phyloP scores from a whole-genome alignment of 2,113 vertebrate genomes.

The Charina bottae region DNA sequence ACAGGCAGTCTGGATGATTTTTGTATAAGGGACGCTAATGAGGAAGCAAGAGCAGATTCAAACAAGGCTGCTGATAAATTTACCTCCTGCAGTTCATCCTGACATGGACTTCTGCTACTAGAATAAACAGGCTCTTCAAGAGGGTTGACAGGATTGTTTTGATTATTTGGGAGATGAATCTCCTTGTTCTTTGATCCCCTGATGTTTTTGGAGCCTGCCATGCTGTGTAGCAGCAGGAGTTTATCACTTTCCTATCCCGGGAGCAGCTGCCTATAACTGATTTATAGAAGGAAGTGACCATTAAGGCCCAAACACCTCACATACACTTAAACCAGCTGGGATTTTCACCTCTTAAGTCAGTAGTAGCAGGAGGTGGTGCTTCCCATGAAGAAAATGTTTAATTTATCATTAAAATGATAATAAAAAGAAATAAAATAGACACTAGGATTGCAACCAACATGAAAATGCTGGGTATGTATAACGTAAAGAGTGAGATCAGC shows the following conservation, averaged over 20 bases:
- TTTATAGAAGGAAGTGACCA: slow-evolving; percentile 76
- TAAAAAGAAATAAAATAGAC: background rate
- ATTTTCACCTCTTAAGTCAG: slow-evolving; percentile 50
- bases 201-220: slow-evolving; percentile 75
- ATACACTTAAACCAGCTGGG: slow-evolving; percentile 53
- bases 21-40: slow-evolving; percentile 46
- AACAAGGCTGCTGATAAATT: slow-evolving; percentile 55
- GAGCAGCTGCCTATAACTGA: slow-evolving; percentile 73
- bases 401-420: background rate
- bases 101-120: slow-evolving; percentile 67
- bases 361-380: background rate
- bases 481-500: background rate
- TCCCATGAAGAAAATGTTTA: background rate
- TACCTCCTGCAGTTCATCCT: slow-evolving; percentile 39
- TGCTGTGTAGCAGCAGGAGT: slow-evolving; percentile 70
- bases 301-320: slow-evolving; percentile 62
- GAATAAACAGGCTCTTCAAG: slow-evolving; percentile 72
- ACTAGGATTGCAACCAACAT: background rate
- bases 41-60: slow-evolving; percentile 27
- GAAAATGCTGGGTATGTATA: background rate
- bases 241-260: slow-evolving; percentile 64
- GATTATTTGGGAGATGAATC: slow-evolving; percentile 64
- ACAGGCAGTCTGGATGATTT: slow-evolving; percentile 3
- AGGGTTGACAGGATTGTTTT: slow-evolving; percentile 67
- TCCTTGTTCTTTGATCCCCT: slow-evolving; percentile 71